Percentiles rank a stretch among this genome's conserved stretches.
phyloP scores from a whole-genome alignment of 2,888 invertebrate species.

The Adineta ricciae region DNA sequence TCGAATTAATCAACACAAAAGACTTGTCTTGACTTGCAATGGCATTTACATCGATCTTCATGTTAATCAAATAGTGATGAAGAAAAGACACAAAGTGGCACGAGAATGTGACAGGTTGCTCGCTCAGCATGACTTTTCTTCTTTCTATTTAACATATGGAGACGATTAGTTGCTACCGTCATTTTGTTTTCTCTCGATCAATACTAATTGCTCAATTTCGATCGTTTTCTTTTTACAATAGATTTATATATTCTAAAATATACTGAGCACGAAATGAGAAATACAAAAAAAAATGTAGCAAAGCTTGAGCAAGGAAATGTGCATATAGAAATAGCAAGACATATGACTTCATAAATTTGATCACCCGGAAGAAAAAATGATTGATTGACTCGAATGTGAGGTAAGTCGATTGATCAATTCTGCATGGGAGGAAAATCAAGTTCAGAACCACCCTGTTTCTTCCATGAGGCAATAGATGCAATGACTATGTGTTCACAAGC shows the following conservation, averaged over 20 bases:
- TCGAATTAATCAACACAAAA: slow-evolving; percentile 13
- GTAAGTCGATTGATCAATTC: background rate
- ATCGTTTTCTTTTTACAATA: background rate
- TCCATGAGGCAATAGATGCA: background rate
- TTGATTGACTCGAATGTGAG: background rate
- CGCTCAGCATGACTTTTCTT: background rate
- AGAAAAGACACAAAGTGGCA: slow-evolving; percentile 15
- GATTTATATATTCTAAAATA: background rate
- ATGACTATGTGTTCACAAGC: background rate
- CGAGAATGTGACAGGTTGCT: slow-evolving; percentile 7
- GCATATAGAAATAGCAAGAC: no score
- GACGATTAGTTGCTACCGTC: background rate
- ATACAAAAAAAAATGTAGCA: background rate
- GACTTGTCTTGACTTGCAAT: background rate
- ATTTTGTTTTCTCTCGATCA: background rate
- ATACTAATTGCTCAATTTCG: background rate
- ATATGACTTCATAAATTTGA: background rate
- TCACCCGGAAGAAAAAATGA: background rate
- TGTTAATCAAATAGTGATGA: slow-evolving; percentile 12
- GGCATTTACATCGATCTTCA: background rate
- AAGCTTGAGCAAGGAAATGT: background rate
- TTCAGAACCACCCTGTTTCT: background rate
- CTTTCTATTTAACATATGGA: slow-evolving; percentile 1
- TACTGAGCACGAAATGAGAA: background rate
- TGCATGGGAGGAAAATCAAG: background rate